phyloP scores from a whole-genome alignment of 2,113 vertebrate genomes.

The Hipposideros armiger region DNA sequence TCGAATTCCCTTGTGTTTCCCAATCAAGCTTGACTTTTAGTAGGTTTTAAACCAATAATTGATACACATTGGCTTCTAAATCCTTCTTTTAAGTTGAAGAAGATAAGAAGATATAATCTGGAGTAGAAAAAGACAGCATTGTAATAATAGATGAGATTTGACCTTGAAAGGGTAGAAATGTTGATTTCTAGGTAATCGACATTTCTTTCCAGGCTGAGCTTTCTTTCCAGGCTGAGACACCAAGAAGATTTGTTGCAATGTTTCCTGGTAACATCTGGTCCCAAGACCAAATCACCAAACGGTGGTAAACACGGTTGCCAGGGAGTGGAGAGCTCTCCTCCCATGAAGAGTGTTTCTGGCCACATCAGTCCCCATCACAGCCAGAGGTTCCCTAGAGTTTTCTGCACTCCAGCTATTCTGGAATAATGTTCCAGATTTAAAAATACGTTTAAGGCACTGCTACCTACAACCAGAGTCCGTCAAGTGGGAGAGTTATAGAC shows the following conservation, averaged over 20 bases:
- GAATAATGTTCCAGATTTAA: background rate
- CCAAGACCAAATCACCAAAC: background rate
- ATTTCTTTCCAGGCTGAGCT: background rate
- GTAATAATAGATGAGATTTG: background rate
- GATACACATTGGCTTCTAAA: background rate
- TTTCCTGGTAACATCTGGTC: background rate
- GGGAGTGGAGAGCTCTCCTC: background rate
- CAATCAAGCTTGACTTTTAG: background rate
- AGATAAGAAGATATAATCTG: background rate
- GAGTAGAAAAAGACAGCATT: background rate
- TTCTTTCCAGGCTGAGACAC: background rate
- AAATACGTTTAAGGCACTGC: background rate
- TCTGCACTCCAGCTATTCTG: background rate
- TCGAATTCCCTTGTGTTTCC: background rate
- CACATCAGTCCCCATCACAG: rapidly evolving
- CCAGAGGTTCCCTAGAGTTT: background rate
- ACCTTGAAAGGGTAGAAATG: background rate
- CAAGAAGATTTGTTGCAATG: background rate
- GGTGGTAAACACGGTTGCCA: rapidly evolving
- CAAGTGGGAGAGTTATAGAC: background rate
- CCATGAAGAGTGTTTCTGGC: background rate
- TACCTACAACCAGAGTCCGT: background rate
- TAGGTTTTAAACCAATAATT: background rate
- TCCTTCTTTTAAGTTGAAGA: background rate
- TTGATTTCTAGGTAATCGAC: background rate